Evolutionary conservation across 2,888 invertebrate species (phyloP), one percentile per base, ranked within the genome.

Genomic region (Candidula unifasciata): DNA sequence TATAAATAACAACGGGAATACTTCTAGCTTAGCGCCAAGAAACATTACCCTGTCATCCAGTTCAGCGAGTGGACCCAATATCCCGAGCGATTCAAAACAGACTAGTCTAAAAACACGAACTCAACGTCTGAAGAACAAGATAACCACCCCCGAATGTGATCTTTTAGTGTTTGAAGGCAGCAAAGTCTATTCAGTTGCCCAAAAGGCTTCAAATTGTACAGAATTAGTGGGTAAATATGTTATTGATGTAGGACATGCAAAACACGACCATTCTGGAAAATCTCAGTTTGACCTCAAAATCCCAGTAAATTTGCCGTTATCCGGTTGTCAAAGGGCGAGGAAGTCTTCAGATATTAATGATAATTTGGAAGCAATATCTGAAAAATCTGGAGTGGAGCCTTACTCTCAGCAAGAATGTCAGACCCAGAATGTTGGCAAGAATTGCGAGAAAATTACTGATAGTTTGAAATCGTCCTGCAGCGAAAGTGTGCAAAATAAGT

Each of bases 1-100:
- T 24, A 74, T 18, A 2, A 73, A 82, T n/a, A 82, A 82, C 44
- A 82, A 74, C 52, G 74, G 82, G 10, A 82, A 82, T 24, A 30
- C 35, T 16, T 6, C 24, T 0, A 71, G 57, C 35, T 44, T 57
- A 27, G 13, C 6, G 13, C 44, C 44, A 37, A 30, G 64, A 52
- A 64, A 44, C 52, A 35, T 79, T 27, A 21, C 64, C n/a, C 2
- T 78, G 24, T 35, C 64, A 0, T 0, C 60, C 10, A 64, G 8
- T 2, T 5, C 35, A 10, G 27, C 52, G 0, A 24, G 44, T 37
- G 68, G 21, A 27, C 64, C 37, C 37, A n/a, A 0, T 8, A 24
- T 18, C 18, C 60, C 6, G 24, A 64, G 0, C 0, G 3, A 60
- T 13, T 10, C 44, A 13, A n/a, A 35, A 10, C 18, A 5, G 1